These are phyloP conservation scores for Catharus minimus DNA, from an alignment of 2,113 vertebrate genomes.

Conservation along the genomic window DNA sequence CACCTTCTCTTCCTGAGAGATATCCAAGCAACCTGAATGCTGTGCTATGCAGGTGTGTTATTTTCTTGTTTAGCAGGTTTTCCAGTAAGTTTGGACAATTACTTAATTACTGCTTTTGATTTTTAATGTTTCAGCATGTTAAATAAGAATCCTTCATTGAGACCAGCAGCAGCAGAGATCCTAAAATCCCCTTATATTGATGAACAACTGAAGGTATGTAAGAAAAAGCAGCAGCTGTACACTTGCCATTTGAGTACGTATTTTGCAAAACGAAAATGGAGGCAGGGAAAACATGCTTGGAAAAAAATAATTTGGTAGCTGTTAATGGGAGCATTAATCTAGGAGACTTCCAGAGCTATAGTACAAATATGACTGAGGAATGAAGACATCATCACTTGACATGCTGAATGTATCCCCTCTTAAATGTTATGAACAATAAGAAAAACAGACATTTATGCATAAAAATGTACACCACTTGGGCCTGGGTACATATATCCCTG, in stretches of 20 bases:
- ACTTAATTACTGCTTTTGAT: not conserved
- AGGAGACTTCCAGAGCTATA: not conserved
- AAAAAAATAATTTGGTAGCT: not conserved
- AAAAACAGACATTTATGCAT: not conserved
- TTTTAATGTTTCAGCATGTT: constrained; percentile 78
- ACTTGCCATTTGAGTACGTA: not conserved
- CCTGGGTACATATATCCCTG: not conserved
- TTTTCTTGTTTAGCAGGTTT: not conserved
- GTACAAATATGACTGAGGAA: not conserved
- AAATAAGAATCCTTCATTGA: constrained; percentile 74
- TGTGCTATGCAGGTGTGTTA: constrained; percentile 76
- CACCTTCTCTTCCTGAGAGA: constrained; percentile 77
- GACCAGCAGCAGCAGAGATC: constrained; percentile 79
- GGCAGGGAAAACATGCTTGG: not conserved
- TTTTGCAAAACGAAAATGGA: not conserved
- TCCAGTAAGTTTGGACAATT: not conserved
- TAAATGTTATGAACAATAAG: not conserved
- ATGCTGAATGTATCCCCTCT: not conserved
- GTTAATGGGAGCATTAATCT: not conserved
- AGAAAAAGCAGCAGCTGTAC: not conserved
- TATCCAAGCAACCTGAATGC: constrained; percentile 77
- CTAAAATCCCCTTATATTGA: constrained; percentile 74
- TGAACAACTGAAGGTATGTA: constrained; percentile 74
- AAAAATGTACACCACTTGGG: not conserved
- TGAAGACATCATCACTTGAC: not conserved